phyloP scores from a whole-genome alignment of 2,113 vertebrate species.

The Clarias batrachus region DNA sequence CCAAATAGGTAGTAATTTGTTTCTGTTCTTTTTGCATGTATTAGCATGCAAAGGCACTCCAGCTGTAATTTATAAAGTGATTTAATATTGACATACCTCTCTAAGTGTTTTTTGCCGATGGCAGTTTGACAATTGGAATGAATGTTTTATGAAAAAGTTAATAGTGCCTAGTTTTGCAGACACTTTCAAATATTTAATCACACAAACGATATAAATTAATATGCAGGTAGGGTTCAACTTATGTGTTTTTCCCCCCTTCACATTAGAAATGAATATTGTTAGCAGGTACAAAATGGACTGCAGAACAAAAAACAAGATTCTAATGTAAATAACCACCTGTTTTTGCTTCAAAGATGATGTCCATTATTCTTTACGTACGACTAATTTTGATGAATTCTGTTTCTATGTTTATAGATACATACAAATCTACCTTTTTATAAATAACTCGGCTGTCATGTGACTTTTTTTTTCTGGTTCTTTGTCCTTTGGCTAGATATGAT shows the following conservation, averaged over 20 bases:
- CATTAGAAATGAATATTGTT: conserved; percentile 49
- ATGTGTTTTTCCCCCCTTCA: conserved; percentile 38
- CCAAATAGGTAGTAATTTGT: conserved; percentile 73
- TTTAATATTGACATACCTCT: conserved; percentile 65
- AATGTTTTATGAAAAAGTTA: conserved; percentile 68
- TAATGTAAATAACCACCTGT: conserved; percentile 24
- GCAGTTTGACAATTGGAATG: conserved; percentile 70
- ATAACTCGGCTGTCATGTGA: conserved; percentile 34
- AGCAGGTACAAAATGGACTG: conserved; percentile 22
- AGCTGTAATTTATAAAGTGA: conserved; percentile 75
- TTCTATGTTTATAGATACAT: conserved; percentile 40
- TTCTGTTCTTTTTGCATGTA: conserved; percentile 65
- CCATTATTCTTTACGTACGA: conserved; percentile 9
- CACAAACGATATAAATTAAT: conserved; percentile 68
- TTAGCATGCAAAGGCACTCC: conserved; percentile 71
- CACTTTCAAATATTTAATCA: conserved; percentile 79
- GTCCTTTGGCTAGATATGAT: conserved; percentile 52
- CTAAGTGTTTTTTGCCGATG: conserved; percentile 70
- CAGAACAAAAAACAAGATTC: conserved; percentile 25
- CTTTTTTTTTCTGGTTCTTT: conserved; percentile 36
- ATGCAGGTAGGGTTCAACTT: conserved; percentile 60
- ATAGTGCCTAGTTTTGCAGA: conserved; percentile 64
- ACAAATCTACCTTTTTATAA: conserved; percentile 22
- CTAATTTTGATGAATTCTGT: conserved; percentile 23
- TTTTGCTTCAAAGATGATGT: conserved; percentile 3